These are phyloP conservation scores for Synanthedon myopaeformis DNA, from an alignment of 2,888 invertebrate genomes.

Conservation along the genomic window DNA sequence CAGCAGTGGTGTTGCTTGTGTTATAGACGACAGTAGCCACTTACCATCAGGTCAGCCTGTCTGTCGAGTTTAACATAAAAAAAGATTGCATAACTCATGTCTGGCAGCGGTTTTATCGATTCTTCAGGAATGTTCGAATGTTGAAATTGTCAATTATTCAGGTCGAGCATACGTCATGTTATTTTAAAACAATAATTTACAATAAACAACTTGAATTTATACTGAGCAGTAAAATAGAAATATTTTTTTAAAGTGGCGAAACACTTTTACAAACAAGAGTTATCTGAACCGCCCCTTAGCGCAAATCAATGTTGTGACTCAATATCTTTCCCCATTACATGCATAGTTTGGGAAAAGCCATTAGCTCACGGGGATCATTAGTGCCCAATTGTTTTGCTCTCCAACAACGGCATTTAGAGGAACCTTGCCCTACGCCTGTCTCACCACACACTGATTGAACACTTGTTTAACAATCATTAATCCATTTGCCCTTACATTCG, in stretches of 20 bases:
- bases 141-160: neutral
- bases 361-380: conserved; percentile 33
- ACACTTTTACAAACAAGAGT: too few relatives aligned
- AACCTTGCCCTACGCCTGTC: conserved; percentile 17
- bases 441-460: conserved; percentile 60
- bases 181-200: neutral
- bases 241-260: too few relatives aligned
- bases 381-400: conserved; percentile 49
- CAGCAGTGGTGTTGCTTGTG: too few relatives aligned
- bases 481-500: conserved; percentile 14
- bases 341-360: conserved; percentile 12
- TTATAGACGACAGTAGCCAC: too few relatives aligned
- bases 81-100: too few relatives aligned
- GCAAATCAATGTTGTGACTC: too few relatives aligned
- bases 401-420: conserved; percentile 23
- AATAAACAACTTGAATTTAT: neutral
- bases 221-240: neutral
- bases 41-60: too few relatives aligned
- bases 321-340: neutral
- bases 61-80: too few relatives aligned
- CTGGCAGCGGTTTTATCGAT: too few relatives aligned
- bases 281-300: too few relatives aligned
- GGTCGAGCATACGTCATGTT: neutral
- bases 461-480: conserved; percentile 48
- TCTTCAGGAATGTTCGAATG: neutral